Percentiles rank a stretch among this genome's conserved stretches.
phyloP scores from a whole-genome alignment of 2,888 invertebrate species.

The Andrena marginata region DNA sequence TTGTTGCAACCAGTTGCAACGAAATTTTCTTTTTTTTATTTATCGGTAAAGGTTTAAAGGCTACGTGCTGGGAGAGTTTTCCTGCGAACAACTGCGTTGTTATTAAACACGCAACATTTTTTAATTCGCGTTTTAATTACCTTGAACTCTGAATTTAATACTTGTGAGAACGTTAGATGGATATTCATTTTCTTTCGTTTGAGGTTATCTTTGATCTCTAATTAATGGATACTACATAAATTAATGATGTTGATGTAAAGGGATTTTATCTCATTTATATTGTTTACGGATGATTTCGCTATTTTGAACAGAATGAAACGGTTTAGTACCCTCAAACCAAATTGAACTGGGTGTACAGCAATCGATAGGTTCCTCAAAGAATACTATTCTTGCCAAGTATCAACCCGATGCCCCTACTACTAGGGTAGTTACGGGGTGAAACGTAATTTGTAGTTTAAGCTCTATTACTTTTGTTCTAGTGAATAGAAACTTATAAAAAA shows the following conservation, averaged over 20 bases:
- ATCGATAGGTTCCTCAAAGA: too few species aligned
- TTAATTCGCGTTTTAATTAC: background rate
- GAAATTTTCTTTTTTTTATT: background rate
- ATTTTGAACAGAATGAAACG: constrained; percentile 1
- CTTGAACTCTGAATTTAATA: background rate
- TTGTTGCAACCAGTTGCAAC: background rate
- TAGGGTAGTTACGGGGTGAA: too few species aligned
- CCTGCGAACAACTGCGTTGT: background rate
- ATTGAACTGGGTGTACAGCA: too few species aligned
- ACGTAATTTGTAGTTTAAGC: too few species aligned
- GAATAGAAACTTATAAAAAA: too few species aligned
- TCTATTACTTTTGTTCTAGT: too few species aligned
- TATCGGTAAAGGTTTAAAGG: background rate
- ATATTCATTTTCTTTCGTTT: constrained; percentile 5
- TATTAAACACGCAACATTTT: background rate
- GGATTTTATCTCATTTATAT: constrained; percentile 15
- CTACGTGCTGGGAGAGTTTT: background rate
- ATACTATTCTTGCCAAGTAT: too few species aligned
- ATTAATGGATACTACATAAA: background rate
- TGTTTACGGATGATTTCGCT: constrained; percentile 2
- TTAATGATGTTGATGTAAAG: constrained; percentile 4
- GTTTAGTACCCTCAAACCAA: too few species aligned
- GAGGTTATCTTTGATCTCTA: background rate
- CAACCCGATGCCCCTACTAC: too few species aligned
- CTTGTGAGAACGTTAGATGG: background rate